Base-by-base conservation (phyloP, 2,797 vertebrate species). In the Hoplostethus mediterraneus region DNA sequence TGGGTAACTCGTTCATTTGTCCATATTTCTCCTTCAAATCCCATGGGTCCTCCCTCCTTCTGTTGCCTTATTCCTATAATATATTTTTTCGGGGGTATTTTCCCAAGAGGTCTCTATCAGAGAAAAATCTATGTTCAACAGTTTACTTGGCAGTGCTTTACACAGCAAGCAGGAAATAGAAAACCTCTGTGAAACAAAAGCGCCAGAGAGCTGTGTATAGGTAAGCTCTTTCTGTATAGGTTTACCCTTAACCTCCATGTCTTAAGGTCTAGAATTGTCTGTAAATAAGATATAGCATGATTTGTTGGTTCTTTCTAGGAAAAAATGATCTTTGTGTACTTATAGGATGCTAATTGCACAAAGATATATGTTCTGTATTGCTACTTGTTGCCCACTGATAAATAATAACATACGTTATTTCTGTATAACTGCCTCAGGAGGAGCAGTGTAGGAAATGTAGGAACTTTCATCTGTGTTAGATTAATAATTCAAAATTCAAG, bases 1-100 rank as follows among this genome's bases (percentile, higher is more conserved):
- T 76, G 89, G 81, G 74, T 87, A 92, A 90, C 89, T 86, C 87
- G 81, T 91, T 94, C 90, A 93, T 94, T 94, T 95, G 89, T 94
- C 88, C 90, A 91, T 89, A 90, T 93, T 90, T 92, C 91, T 91
- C 89, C 80, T 75, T 60, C 67, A 28, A 36, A 70, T 92, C 92
- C 87, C 87, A 49, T 64, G 87, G 87, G 91, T 84, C 58, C 48
- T 21, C 67, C 67, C 69, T 92, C 91, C 90, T 90, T 93, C 92
- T 93, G 90, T 86, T 93, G 89, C 86, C 77, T 87, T 87, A 85
- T 90, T 92, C 88, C 75, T 84, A 77, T 85, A 73, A 80, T 80
- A 55, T 76, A 86, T 93, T 90, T 91, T 85, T 86, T 66, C 76
- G 47, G 75, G 77, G 71, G 53, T 76, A 61, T 79, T 88, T 83